Evolutionary conservation across 2,113 vertebrate genomes (phyloP), one percentile per base, ranked within the genome.

Genomic region (Propithecus coquereli): DNA sequence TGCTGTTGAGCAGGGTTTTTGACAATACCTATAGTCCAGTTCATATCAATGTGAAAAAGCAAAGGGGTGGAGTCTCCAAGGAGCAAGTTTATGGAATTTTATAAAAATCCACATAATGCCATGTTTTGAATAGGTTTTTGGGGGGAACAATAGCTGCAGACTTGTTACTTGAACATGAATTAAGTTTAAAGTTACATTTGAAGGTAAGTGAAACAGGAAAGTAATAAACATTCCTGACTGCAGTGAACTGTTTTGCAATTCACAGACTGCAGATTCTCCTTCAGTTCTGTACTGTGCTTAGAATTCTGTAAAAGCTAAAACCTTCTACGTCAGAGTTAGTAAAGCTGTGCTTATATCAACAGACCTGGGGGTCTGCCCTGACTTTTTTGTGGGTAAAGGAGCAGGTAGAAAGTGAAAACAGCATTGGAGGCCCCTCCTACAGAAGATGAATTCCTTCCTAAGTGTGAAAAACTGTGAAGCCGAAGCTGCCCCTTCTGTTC

Each of bases 241-340:
- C 17, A 80, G 20, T 57, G 57, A 83, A 54, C 65, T 66, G 86
- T 47, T 89, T 77, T 71, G 47, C 59, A 52, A 93, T 93, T 95
- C 73, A 94, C 17, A 80, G 47, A 73, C 63, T 74, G 8, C 7
- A 70, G n/a, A 70, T 63, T 59, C 23, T 66, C 63, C 66, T 97
- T 79, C 47, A 50, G 32, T 92, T 91, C 84, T 94, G n/a, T 11
- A 85, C 71, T 93, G 14, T 91, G 18, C 43, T 91, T 94, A 85
- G 47, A 77, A 91, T 87, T 86, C 37, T 83, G 4, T 61, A 91
- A 93, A 95, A 61, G 23, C 14, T 68, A 86, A 81, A 91, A 54
- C 37, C 12, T 74, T 65, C 70, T 84, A 70, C 34, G 16, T 59
- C 45, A 74, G 59, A 93, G 23, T 45, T 54, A 84, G 32, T 96